These are phyloP conservation scores for Blennius ocellaris DNA, from an alignment of 2,113 vertebrate species.

Conservation along the genomic window DNA sequence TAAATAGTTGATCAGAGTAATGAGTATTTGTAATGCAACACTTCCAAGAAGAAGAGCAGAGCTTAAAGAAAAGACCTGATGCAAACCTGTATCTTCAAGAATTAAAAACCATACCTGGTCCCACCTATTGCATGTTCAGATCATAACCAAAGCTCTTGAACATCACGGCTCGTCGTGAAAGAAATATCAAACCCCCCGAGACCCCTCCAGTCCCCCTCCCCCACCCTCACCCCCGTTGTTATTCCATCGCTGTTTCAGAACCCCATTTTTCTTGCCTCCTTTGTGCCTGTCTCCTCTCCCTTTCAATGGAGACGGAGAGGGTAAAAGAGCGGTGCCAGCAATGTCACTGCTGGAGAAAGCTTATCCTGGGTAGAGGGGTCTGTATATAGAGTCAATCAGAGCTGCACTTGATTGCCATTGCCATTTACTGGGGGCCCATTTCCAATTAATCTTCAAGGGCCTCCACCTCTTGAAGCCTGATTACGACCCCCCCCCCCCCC, in stretches of 20 bases:
- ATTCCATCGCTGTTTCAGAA: conserved; percentile 59
- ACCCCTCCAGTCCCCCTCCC: neutral
- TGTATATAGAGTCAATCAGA: conserved; percentile 83
- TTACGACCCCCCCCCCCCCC: conserved; percentile 76
- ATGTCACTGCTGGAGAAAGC: conserved; percentile 76
- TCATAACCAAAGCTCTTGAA: conserved; percentile 66
- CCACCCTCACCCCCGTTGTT: conserved; percentile 52
- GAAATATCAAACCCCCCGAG: conserved; percentile 60
- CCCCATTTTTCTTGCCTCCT: conserved; percentile 64
- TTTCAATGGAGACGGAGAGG: conserved; percentile 59
- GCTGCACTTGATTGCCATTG: conserved; percentile 83
- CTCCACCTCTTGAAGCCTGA: conserved; percentile 85
- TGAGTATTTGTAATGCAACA: no score
- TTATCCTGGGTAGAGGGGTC: conserved; percentile 75
- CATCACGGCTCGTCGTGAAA: conserved; percentile 55
- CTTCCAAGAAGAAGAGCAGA: no score
- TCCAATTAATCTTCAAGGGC: conserved; percentile 88
- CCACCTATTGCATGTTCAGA: conserved; percentile 31
- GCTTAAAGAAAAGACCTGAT: no score
- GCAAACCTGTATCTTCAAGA: no score
- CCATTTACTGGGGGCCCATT: conserved; percentile 85
- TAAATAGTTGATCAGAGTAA: no score
- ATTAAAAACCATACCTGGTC: no score
- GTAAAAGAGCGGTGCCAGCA: conserved; percentile 66
- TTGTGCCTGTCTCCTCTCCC: conserved; percentile 53